phyloP scores from a whole-genome alignment of 2,113 vertebrate genomes.

The Amia ocellicauda region DNA sequence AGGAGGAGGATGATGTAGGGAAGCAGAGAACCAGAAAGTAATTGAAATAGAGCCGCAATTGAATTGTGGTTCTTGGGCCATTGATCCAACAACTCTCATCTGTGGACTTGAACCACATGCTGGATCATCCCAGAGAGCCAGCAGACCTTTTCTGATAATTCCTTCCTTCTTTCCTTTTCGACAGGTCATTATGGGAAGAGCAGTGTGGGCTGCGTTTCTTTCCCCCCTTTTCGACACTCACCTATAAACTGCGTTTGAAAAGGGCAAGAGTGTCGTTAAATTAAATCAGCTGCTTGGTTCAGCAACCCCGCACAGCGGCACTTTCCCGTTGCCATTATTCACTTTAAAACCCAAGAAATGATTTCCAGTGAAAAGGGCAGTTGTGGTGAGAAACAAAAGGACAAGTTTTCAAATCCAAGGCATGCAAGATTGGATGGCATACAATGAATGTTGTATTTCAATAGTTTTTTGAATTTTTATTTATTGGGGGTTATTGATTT shows the following conservation, averaged over 20 bases:
- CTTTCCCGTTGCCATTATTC: no score
- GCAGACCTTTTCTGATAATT: not conserved
- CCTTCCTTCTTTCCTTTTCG: not conserved
- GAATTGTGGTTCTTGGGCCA: not conserved
- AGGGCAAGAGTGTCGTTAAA: not conserved
- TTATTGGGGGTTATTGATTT: not conserved
- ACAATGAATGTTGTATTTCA: not conserved
- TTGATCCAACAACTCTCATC: not conserved
- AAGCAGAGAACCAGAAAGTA: not conserved
- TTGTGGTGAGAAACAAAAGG: not conserved
- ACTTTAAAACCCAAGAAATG: no score
- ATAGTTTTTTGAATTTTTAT: not conserved
- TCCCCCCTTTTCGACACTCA: not conserved
- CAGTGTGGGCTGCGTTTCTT: no score
- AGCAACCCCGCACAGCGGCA: not conserved
- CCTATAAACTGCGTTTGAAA: not conserved
- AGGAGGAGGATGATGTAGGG: not conserved
- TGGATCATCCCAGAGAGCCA: not conserved
- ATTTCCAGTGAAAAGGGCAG: conserved; percentile 1
- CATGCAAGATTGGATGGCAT: not conserved
- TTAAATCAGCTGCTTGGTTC: not conserved
- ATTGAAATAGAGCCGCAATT: not conserved
- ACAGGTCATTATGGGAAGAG: not conserved
- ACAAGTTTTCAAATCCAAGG: not conserved
- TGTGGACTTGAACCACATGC: not conserved